phyloP scores from a whole-genome alignment of 2,888 invertebrate genomes.

The Cryptocheilus praepositus region DNA sequence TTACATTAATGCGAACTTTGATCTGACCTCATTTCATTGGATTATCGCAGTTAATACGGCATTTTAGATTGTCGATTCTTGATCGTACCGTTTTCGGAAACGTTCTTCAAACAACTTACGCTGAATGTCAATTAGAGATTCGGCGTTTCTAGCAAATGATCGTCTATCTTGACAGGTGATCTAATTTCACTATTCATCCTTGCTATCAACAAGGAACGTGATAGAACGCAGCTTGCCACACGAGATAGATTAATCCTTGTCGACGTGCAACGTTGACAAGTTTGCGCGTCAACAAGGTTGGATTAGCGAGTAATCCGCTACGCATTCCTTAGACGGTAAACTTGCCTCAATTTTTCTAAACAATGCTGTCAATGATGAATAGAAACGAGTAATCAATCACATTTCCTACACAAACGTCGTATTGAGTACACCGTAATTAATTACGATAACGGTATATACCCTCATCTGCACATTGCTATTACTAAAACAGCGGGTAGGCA shows the following conservation, averaged over 20 bases:
- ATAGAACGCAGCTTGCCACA: conserved; percentile 7
- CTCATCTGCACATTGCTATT: no score
- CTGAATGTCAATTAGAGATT: no score
- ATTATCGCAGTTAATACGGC: neutral
- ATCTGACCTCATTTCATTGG: conserved; percentile 24
- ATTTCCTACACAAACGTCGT: no score
- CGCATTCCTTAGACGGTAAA: conserved; percentile 11
- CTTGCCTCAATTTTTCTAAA: neutral
- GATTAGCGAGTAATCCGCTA: conserved; percentile 43
- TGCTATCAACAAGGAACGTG: neutral
- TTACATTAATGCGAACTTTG: conserved; percentile 6
- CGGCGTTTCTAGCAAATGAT: no score
- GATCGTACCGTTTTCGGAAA: no score
- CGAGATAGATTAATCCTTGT: conserved; percentile 19
- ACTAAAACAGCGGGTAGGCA: no score
- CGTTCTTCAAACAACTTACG: no score
- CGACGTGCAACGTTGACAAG: conserved; percentile 22
- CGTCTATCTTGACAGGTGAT: neutral
- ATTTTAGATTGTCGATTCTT: no score
- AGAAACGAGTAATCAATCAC: neutral
- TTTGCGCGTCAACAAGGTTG: conserved; percentile 32
- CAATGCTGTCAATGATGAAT: neutral
- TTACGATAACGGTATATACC: no score
- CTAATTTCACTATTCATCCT: conserved; percentile 3
- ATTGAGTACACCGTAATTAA: no score